These are phyloP conservation scores for Gallinago stenura DNA, from an alignment of 2,797 vertebrate species.

Conservation along the genomic window DNA sequence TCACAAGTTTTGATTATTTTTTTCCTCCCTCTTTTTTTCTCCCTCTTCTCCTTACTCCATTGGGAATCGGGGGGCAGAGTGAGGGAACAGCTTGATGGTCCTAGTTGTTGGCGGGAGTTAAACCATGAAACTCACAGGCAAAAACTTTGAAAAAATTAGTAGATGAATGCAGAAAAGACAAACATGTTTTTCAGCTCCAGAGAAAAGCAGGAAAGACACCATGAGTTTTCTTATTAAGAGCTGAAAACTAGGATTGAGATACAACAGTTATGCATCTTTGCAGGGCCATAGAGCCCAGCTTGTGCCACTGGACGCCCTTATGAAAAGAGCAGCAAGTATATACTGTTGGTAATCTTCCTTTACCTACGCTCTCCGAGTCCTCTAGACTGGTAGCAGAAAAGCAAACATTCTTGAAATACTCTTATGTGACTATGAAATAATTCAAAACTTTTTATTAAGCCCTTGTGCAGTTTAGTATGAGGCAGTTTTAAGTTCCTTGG, in stretches of 20 bases:
- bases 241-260: background rate
- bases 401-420: background rate
- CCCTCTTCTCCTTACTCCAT: background rate
- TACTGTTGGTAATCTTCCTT: background rate
- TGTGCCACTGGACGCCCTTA: rapidly evolving
- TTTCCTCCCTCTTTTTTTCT: background rate
- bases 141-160: background rate
- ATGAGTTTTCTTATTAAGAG: background rate
- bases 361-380: background rate
- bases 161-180: background rate
- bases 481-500: background rate
- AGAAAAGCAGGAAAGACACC: background rate
- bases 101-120: background rate
- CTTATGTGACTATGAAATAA: background rate
- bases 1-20: background rate
- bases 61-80: background rate
- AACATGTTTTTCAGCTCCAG: background rate
- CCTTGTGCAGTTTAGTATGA: background rate
- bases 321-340: background rate
- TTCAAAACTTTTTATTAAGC: background rate
- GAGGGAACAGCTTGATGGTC: background rate
- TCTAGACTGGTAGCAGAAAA: background rate
- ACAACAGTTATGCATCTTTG: background rate
- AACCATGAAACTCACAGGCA: background rate
- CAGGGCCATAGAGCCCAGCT: background rate